Evolutionary conservation across 2,797 vertebrate genomes (phyloP).

Genomic region (Antennarius maculatus): DNA sequence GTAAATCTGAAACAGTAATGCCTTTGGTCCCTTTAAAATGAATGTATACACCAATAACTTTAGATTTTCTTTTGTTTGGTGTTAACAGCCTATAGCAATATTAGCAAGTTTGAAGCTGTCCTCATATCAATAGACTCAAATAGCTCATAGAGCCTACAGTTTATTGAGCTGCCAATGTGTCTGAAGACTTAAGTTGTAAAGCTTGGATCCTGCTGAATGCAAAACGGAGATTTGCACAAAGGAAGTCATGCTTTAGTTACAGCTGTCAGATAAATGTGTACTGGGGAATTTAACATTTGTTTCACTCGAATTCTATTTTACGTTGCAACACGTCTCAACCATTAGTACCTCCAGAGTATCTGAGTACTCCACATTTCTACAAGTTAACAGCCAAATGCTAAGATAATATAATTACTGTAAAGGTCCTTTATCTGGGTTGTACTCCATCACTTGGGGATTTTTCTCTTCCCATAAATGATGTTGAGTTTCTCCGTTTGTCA

Average conservation of each 20-base stretch:
- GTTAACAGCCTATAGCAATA: too few species aligned
- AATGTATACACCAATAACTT: too few species aligned
- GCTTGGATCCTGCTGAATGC: neutral
- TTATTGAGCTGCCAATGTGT: neutral
- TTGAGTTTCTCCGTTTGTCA: constrained; percentile 67
- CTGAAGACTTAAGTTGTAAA: neutral
- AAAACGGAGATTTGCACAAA: neutral
- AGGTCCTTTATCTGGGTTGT: constrained; percentile 59
- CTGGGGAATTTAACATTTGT: neutral
- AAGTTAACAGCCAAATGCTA: constrained; percentile 23
- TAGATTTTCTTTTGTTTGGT: too few species aligned
- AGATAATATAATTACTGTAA: constrained; percentile 45
- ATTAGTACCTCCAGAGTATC: neutral
- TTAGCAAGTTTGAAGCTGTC: too few species aligned
- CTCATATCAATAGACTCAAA: neutral
- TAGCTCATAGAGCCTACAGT: too few species aligned
- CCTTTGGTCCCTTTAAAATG: too few species aligned
- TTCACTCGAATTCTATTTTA: neutral
- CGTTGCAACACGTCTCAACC: neutral
- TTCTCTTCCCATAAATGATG: constrained; percentile 60
- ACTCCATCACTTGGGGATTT: constrained; percentile 53
- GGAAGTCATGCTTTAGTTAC: neutral
- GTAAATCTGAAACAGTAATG: too few species aligned
- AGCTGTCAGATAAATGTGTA: constrained; percentile 5
- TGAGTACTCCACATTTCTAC: constrained; percentile 5